These are phyloP conservation scores for Neodiprion lecontei DNA, from an alignment of 1,140 invertebrate genomes.

Conservation along the genomic window DNA sequence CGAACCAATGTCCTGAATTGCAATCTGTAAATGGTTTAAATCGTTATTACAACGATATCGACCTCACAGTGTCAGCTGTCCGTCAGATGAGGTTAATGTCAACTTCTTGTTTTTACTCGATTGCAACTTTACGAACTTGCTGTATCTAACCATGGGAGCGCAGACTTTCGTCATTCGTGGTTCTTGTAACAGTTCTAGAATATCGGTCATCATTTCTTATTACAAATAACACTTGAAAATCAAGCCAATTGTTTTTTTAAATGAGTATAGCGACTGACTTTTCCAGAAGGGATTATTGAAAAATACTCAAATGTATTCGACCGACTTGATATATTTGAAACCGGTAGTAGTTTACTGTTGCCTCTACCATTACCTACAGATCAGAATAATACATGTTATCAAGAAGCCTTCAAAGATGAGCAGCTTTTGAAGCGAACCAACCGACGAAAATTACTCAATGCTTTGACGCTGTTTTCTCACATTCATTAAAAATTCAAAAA, in stretches of 20 bases:
- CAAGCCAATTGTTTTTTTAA: not conserved
- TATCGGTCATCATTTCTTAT: constrained; percentile 52
- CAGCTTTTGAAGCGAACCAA: too few species aligned
- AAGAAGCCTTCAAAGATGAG: too few species aligned
- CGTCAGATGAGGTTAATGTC: not conserved
- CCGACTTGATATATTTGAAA: not conserved
- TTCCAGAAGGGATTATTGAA: not conserved
- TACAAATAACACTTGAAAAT: not conserved
- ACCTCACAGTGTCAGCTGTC: not conserved
- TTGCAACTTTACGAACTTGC: constrained; percentile 72
- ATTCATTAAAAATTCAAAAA: not conserved
- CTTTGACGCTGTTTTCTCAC: too few species aligned
- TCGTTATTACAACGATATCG: not conserved
- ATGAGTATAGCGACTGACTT: too few species aligned
- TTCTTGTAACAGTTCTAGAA: constrained; percentile 71
- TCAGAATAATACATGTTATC: too few species aligned
- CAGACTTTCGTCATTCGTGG: constrained; percentile 76
- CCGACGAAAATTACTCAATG: too few species aligned
- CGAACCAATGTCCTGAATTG: constrained; percentile 84
- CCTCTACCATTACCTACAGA: too few species aligned
- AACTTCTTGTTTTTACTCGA: not conserved
- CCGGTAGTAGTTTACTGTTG: not conserved
- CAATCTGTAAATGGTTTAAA: constrained; percentile 65
- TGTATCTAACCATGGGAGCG: constrained; percentile 96
- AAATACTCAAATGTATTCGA: not conserved